phyloP scores from a whole-genome alignment of 2,888 invertebrate species.

The Mimachlamys varia region DNA sequence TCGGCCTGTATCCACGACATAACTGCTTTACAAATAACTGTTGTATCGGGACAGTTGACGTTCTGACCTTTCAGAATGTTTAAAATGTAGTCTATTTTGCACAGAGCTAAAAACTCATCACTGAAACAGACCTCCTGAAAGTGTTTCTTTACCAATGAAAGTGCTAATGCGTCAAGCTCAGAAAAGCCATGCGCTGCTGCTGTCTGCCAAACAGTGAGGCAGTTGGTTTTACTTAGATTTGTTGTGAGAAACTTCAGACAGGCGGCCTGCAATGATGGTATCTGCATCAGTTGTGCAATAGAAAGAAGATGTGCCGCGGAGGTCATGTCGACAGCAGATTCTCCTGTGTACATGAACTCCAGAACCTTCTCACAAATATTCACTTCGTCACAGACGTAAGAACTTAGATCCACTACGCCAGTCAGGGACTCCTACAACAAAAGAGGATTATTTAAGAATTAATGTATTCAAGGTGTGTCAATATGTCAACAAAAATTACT shows the following conservation, averaged over 20 bases:
- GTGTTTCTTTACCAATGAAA: slow-evolving; percentile 85
- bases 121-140: slow-evolving; percentile 49
- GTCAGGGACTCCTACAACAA: slow-evolving; percentile 38
- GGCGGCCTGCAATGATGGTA: slow-evolving; percentile 89
- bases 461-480: too few relatives aligned
- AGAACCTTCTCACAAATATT: slow-evolving; percentile 79
- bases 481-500: too few relatives aligned
- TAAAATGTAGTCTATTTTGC: slow-evolving; percentile 1
- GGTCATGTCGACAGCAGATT: slow-evolving; percentile 88
- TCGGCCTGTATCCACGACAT: slow-evolving; percentile 47
- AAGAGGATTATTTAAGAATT: not conserved
- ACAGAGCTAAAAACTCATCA: slow-evolving; percentile 38
- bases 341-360: slow-evolving; percentile 91
- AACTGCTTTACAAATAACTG: slow-evolving; percentile 41
- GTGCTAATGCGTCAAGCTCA: slow-evolving; percentile 87
- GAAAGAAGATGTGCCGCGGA: slow-evolving; percentile 88
- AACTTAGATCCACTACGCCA: slow-evolving; percentile 12
- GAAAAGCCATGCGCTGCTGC: slow-evolving; percentile 88
- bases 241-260: slow-evolving; percentile 89
- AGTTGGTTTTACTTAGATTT: slow-evolving; percentile 89
- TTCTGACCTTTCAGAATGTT: slow-evolving; percentile 39
- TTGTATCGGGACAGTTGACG: slow-evolving; percentile 41
- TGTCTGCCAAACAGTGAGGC: slow-evolving; percentile 91
- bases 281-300: slow-evolving; percentile 92
- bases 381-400: slow-evolving; percentile 27